phyloP scores from a whole-genome alignment of 2,113 vertebrate genomes.

The Sprattus sprattus region DNA sequence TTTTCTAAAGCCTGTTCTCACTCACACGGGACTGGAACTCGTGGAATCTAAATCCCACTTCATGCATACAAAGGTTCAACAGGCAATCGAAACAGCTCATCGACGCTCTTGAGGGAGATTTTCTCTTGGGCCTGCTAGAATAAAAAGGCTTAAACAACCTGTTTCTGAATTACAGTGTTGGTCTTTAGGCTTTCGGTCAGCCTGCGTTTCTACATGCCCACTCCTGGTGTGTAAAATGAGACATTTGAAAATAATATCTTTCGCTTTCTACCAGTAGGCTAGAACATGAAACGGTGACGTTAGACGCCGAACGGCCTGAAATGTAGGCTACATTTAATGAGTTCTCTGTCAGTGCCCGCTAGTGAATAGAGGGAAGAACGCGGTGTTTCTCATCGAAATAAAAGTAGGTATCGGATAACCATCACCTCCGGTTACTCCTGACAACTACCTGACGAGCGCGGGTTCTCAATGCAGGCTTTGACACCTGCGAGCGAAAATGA shows the following conservation, averaged over 20 bases:
- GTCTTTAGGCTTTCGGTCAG: not conserved
- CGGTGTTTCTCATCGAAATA: slow-evolving; percentile 14
- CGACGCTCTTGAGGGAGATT: not conserved
- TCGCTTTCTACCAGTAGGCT: not conserved
- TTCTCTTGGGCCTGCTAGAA: not conserved
- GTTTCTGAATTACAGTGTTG: not conserved
- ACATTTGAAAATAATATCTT: not conserved
- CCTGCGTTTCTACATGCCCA: not conserved
- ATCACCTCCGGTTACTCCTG: slow-evolving; percentile 27
- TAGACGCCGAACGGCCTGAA: not conserved
- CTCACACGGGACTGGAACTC: not conserved
- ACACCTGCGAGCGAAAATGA: slow-evolving; percentile 21
- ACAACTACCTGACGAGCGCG: slow-evolving; percentile 26
- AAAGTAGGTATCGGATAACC: slow-evolving; percentile 21
- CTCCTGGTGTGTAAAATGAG: not conserved
- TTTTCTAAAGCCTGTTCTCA: not conserved
- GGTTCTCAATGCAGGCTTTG: slow-evolving; percentile 24
- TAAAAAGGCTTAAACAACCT: not conserved
- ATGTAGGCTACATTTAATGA: not conserved
- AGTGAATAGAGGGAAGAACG: not conserved
- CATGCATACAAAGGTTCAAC: not conserved
- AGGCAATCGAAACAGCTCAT: not conserved
- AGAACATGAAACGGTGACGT: slow-evolving; percentile 8
- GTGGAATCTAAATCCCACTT: not conserved
- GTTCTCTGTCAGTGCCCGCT: not conserved